Conservation (phyloP, 2,888 invertebrate species). For the Caenorhabditis sp. region DNA sequence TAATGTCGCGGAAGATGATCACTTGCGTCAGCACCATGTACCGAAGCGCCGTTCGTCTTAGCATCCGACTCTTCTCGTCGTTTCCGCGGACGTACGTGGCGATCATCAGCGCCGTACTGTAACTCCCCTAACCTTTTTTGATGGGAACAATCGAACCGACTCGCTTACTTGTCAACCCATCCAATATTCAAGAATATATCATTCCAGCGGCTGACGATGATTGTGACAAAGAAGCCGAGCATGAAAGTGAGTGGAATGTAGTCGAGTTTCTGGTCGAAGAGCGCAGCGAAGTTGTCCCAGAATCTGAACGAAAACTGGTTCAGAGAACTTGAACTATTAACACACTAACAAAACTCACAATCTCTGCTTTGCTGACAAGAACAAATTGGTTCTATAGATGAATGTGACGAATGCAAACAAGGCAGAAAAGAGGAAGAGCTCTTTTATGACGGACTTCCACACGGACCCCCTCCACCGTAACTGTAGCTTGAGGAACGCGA, state of each 20-base stretch:
- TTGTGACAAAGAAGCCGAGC: conserved; percentile 69
- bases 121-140: conserved; percentile 2
- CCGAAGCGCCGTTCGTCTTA: conserved; percentile 69
- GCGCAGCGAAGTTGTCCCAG: conserved; percentile 67
- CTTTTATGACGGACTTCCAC: conserved; percentile 65
- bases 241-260: conserved; percentile 69
- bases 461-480: conserved; percentile 67
- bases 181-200: conserved; percentile 70
- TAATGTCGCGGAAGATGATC: conserved; percentile 67
- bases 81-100: conserved; percentile 69
- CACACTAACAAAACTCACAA: conserved; percentile 42
- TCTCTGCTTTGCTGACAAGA: conserved; percentile 49
- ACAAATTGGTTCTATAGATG: conserved; percentile 54
- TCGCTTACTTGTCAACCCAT: conserved; percentile 68
- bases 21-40: conserved; percentile 76
- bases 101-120: conserved; percentile 68
- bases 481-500: conserved; percentile 61
- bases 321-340: too few relatives aligned
- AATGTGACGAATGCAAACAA: conserved; percentile 43
- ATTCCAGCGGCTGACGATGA: conserved; percentile 68
- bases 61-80: conserved; percentile 69
- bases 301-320: conserved; percentile 57
- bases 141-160: not conserved
- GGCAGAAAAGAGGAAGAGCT: conserved; percentile 48
- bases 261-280: conserved; percentile 68